phyloP scores from a whole-genome alignment of 2,888 invertebrate genomes.

The Campaea margaritaria region DNA sequence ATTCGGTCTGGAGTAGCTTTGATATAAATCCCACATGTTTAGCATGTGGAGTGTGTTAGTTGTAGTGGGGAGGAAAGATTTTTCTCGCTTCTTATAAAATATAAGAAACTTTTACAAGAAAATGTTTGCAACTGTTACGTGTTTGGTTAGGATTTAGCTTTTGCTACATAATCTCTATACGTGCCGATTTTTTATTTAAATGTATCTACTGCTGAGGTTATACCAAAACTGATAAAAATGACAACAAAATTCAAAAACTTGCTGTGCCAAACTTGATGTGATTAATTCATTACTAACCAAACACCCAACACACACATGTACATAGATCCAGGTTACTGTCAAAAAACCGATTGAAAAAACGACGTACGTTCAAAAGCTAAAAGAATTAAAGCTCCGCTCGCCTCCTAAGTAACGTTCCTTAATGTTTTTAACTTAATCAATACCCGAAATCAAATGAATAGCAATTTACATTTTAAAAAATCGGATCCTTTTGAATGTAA shows the following conservation, averaged over 20 bases:
- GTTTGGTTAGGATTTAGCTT: no score
- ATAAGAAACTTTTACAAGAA: slow-evolving; percentile 15
- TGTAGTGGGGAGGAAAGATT: slow-evolving; percentile 28
- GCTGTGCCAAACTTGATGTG: no score
- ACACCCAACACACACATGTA: no score
- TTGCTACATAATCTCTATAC: no score
- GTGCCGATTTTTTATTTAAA: no score
- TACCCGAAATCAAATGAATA: slow-evolving; percentile 52
- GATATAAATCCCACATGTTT: slow-evolving; percentile 36
- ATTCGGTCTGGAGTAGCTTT: slow-evolving; percentile 16
- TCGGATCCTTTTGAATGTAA: slow-evolving; percentile 48
- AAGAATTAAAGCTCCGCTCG: slow-evolving; percentile 13
- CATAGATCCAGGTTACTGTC: no score
- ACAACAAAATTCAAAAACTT: no score
- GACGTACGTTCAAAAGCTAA: slow-evolving; percentile 33
- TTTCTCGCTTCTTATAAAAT: no score
- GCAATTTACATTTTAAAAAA: slow-evolving; percentile 52
- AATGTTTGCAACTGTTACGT: background rate
- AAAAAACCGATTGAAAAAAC: no score
- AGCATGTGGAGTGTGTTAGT: slow-evolving; percentile 38
- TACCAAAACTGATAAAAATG: no score
- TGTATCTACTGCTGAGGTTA: no score
- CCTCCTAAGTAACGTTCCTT: slow-evolving; percentile 17
- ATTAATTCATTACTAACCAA: no score
- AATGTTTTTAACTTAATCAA: slow-evolving; percentile 42